phyloP scores from a whole-genome alignment of 2,888 invertebrate species.

The Unio delphinus region DNA sequence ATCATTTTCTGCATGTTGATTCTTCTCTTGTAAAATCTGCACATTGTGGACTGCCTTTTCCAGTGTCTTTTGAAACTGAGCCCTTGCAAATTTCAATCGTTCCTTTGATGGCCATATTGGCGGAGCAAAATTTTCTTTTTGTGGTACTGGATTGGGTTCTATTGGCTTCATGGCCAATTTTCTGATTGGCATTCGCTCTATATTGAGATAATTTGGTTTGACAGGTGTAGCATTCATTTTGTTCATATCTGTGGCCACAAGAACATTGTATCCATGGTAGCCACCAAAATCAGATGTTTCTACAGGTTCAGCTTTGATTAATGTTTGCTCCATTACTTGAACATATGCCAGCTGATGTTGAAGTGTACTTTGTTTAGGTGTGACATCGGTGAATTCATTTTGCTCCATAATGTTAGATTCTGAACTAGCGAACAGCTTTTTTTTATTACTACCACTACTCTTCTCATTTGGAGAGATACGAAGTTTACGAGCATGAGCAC shows the following conservation, averaged over 20 bases:
- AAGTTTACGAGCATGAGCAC: constrained; percentile 9
- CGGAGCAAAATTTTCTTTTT: constrained; percentile 7
- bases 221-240: constrained; percentile 44
- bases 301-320: constrained; percentile 3
- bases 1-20: constrained; percentile 2
- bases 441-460: constrained; percentile 3
- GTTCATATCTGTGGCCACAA: constrained; percentile 33
- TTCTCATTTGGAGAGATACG: constrained; percentile 24
- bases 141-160: constrained; percentile 1
- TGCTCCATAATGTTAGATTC: no score
- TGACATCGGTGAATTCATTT: no score
- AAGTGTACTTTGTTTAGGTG: no score
- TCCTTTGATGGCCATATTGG: constrained; percentile 42
- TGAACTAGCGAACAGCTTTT: no score
- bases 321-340: background rate
- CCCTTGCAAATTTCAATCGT: constrained; percentile 48
- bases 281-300: constrained; percentile 1
- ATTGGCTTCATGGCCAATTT: constrained; percentile 33
- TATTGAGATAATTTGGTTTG: constrained; percentile 23
- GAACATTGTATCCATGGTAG: background rate
- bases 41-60: constrained; percentile 40
- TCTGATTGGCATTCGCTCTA: constrained; percentile 26
- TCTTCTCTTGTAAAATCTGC: constrained; percentile 10
- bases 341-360: constrained; percentile 2
- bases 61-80: constrained; percentile 39